Evolutionary conservation across 2,888 invertebrate genomes (phyloP), one percentile per base, ranked within the genome.

Genomic region (Chelonus formosanus): DNA sequence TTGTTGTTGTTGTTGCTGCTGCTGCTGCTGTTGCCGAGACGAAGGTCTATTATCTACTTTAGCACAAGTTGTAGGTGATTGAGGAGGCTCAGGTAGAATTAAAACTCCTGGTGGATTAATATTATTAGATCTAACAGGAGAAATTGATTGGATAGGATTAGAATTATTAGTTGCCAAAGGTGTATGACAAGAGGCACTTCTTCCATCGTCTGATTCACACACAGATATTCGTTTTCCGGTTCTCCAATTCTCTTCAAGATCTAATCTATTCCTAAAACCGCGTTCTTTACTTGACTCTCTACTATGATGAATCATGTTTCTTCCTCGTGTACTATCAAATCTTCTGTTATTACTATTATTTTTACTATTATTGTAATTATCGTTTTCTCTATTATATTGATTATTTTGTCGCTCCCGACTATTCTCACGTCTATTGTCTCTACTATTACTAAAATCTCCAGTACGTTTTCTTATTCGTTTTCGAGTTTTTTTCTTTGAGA

Each of bases 251-350:
- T 82, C 83, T 63, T 82, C 83, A 45, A 73, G 71, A 65, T 74
- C 73, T 50, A 76, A 74, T 36, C 70, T 62, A 31, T 44, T 50
- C 31, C 82, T 81, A n/a, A 56, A 80, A 74, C 76, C 83, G 70
- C 86, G 79, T 47, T 87, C 87, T 74, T 84, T 84, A 70, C 86
- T 87, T 32, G 83, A 78, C 70, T 86, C 86, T 43, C 86, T 80
- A 72, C 86, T 86, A 53, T 77, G 77, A 52, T 80, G 80, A 55
- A 76, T 74, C 55, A 73, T 72, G 70, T 78, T 72, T 59, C 65
- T 61, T 20, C 43, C 35, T 8, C 81, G 76, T 68, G 79, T 77
- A 44, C 73, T 72, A 47, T 82, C 80, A 53, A 76, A 76, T 67
- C 80, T 75, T 58, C 79, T 69, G 54, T 65, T 73, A 36, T 70